A percentile compares a stretch with the other conserved stretches of the same genome.
phyloP scores from a whole-genome alignment of 2,888 invertebrate species.

The Mechanitis messenoides region DNA sequence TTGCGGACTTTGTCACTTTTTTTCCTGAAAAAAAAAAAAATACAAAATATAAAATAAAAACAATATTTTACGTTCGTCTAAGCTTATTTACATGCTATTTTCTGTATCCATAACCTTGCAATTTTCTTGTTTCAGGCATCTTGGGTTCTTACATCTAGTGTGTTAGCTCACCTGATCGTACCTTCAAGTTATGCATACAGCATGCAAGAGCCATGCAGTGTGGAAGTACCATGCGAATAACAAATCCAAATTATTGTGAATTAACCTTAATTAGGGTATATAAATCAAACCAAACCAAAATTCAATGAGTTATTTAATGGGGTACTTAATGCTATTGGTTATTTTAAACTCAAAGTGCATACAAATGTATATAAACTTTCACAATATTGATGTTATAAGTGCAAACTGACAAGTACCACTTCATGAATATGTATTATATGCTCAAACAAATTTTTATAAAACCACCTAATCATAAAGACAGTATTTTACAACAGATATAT shows the following conservation, averaged over 20 bases:
- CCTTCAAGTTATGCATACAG: slow-evolving; percentile 21
- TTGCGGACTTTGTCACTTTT: slow-evolving; percentile 91
- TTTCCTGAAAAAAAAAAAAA: slow-evolving; percentile 79
- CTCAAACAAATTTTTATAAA: not conserved
- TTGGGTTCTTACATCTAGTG: slow-evolving; percentile 1
- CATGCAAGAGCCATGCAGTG: slow-evolving; percentile 21
- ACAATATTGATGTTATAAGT: slow-evolving; percentile 10
- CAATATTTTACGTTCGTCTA: slow-evolving; percentile 8
- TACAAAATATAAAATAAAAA: not conserved
- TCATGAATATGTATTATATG: slow-evolving; percentile 7
- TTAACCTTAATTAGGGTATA: too few species aligned
- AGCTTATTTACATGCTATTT: slow-evolving; percentile 20
- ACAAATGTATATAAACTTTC: slow-evolving; percentile 3
- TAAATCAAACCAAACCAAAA: slow-evolving; percentile 24
- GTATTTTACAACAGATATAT: not conserved
- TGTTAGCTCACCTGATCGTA: slow-evolving; percentile 13
- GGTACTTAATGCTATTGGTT: not conserved
- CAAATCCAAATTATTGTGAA: slow-evolving; percentile 11
- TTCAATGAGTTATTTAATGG: slow-evolving; percentile 18
- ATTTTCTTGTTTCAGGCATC: slow-evolving; percentile 7
- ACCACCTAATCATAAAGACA: not conserved
- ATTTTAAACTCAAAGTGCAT: not conserved
- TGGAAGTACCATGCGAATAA: slow-evolving; percentile 18
- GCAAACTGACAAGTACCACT: slow-evolving; percentile 8
- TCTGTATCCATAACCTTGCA: slow-evolving; percentile 9